Base-by-base conservation (phyloP, 2,113 vertebrate genomes). In the Candoia aspera region DNA sequence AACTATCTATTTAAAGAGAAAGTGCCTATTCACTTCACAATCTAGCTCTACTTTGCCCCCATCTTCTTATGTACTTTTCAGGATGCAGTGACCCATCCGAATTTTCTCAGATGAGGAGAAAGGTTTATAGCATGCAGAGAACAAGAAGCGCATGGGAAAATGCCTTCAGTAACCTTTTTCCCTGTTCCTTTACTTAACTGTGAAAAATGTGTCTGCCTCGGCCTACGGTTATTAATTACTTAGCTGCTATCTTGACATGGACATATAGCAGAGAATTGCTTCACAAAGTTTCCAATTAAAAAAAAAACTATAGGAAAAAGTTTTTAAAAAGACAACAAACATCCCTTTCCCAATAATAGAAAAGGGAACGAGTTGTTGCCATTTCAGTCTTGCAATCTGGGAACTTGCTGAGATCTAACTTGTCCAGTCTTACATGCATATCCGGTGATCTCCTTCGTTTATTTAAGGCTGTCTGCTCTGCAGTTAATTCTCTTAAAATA, bases 111-210 rank as follows among this genome's bases (percentile, higher is more conserved):
- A 96, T 93, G 95, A 96, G 97, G 10, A 89, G 73, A 96, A 79
- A 97, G 92, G 94, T 97, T 97, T 97, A 96, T 95, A 97, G 94
- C 95, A 94, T 94, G 92, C 95, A 96, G 95, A 95, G 96, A 97
- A 96, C 92, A 93, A 96, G 96, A 96, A 96, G 94, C 97, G 97
- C 97, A 97, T 97, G 98, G 97, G 98, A 98, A 98, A 98, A 97
- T 97, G 96, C 94, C 95, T 97, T 96, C 90, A 87, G 93, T 97
- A 97, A 97, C 95, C 89, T 97, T 96, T 97, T 94, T 93, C 93
- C 95, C 92, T 91, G 86, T 94, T 96, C 93, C 92, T 98, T 97
- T 97, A 96, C 94, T 96, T 88, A 84, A 94, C 42, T 94, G 42
- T 19, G 24, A 92, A 85, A 94, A 96, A 92, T 87, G 53, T 89